Base-by-base conservation (phyloP, 2,113 vertebrate genomes). In the Pollimyrus isidori region DNA sequence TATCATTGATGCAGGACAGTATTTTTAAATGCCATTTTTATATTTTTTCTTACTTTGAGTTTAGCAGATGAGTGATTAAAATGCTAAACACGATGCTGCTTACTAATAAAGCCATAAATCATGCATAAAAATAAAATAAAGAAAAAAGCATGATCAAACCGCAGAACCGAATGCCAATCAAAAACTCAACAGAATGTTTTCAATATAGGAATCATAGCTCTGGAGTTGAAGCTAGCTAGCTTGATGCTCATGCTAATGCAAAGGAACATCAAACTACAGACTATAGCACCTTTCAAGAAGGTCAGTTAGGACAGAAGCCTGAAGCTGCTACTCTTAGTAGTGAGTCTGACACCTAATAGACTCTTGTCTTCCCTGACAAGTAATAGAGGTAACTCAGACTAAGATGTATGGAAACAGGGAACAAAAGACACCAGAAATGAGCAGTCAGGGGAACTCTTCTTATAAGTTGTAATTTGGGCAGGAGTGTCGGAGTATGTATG, bases 71-170 rank as follows among this genome's bases (percentile, higher is more conserved):
- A 65, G 62, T 35, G 73, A 80, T 88, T 76, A 69, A 89, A 80
- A 89, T 76, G 42, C 88, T 82, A 83, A 80, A 89, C 21, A 2
- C 26, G 69, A 89, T 83, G 88, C 88, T 89, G 88, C 88, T 83
- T 30, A 80, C 73, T 89, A 89, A 53, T 52, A 53, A 89, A 89
- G 88, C 88, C 69, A 89, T 89, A 83, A 82, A 30, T n/a, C 19
- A 56, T 83, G 62, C 46, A 42, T 76, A 30, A 48, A 73, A 76
- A 35, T 35, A 73, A 48, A 26, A 73, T 46, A 23, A 65, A 88
- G 39, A 53, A 26, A 69, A 80, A 23, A 17, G 19, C 48, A 50
- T 50, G 49, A 88, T 48, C 15, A 48, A 88, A 73, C 48, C 23
- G 45, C 88, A 80, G 48, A 88, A 88, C 69, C 30, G 65, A 53